Evolutionary conservation across 2,888 invertebrate genomes (phyloP).

Genomic region (Leptinotarsa juncta): DNA sequence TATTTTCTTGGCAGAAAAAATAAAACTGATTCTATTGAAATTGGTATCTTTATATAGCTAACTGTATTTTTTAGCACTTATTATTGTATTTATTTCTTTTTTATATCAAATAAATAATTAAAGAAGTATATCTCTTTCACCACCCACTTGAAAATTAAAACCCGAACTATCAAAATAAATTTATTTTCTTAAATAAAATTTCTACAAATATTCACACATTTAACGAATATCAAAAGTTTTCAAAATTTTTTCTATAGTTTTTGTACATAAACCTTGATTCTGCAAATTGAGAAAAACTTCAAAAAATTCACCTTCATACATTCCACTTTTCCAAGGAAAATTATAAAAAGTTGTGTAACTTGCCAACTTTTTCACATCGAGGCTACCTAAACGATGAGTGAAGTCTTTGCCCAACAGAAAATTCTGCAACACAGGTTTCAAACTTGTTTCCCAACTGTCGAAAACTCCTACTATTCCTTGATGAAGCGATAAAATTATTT

Average conservation of each 20-base stretch:
- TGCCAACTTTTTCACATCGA: conserved; percentile 65
- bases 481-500: conserved; percentile 73
- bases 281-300: conserved; percentile 52
- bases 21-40: conserved; percentile 41
- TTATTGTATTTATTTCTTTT: conserved; percentile 54
- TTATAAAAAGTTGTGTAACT: conserved; percentile 72
- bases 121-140: conserved; percentile 12
- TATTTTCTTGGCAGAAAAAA: conserved; percentile 42
- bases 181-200: conserved; percentile 7
- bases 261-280: conserved; percentile 33
- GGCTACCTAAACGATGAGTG: conserved; percentile 55
- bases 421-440: conserved; percentile 61
- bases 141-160: not conserved
- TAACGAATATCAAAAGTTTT: conserved; percentile 27
- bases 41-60: conserved; percentile 48
- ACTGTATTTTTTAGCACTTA: conserved; percentile 52
- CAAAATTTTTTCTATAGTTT: conserved; percentile 43
- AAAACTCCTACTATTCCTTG: conserved; percentile 70
- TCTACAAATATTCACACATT: conserved; percentile 1
- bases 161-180: conserved; percentile 28
- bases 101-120: conserved; percentile 53
- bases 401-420: conserved; percentile 68
- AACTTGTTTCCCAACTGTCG: conserved; percentile 68
- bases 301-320: conserved; percentile 56
- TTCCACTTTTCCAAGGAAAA: conserved; percentile 65